phyloP scores from a whole-genome alignment of 2,888 invertebrate species.

The Drosophila affinis region DNA sequence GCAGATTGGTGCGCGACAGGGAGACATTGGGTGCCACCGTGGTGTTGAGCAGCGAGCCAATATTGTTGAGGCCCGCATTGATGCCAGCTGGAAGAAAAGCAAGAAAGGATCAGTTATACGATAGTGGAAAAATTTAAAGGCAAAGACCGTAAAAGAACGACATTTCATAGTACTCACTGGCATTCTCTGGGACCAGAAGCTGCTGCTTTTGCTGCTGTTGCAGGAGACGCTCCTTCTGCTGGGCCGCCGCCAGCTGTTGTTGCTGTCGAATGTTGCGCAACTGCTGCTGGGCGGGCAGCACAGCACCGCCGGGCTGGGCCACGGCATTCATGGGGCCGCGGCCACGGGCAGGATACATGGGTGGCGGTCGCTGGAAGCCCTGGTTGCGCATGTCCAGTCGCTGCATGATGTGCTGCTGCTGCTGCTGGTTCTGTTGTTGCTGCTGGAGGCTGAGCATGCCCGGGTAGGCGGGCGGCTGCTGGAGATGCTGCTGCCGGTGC shows the following conservation, averaged over 20 bases:
- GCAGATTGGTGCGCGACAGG: conserved; percentile 88
- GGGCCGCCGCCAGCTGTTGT: conserved; percentile 82
- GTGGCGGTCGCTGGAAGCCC: conserved; percentile 83
- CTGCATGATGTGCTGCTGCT: conserved; percentile 61
- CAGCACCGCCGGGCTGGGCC: conserved; percentile 77
- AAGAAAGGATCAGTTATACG: no score
- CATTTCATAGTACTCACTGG: conserved; percentile 82
- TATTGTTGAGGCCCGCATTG: conserved; percentile 85
- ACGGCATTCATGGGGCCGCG: conserved; percentile 81
- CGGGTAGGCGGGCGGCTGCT: conserved; percentile 80
- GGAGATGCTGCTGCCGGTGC: conserved; percentile 68
- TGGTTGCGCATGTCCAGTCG: conserved; percentile 77
- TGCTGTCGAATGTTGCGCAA: conserved; percentile 79
- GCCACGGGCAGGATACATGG: conserved; percentile 80
- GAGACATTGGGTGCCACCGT: conserved; percentile 94
- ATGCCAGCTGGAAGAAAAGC: conserved; percentile 69
- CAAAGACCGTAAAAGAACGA: no score
- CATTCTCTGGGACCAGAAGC: conserved; percentile 91
- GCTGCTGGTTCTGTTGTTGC: conserved; percentile 66
- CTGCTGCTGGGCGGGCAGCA: conserved; percentile 70
- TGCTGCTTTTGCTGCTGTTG: conserved; percentile 93
- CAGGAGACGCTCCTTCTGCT: conserved; percentile 88
- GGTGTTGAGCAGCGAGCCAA: conserved; percentile 92
- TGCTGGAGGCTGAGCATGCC: conserved; percentile 73
- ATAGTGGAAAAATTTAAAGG: no score